Percentiles rank a stretch among this genome's conserved stretches.
Conservation (phyloP, 2,797 vertebrate genomes). For the Picus viridis region DNA sequence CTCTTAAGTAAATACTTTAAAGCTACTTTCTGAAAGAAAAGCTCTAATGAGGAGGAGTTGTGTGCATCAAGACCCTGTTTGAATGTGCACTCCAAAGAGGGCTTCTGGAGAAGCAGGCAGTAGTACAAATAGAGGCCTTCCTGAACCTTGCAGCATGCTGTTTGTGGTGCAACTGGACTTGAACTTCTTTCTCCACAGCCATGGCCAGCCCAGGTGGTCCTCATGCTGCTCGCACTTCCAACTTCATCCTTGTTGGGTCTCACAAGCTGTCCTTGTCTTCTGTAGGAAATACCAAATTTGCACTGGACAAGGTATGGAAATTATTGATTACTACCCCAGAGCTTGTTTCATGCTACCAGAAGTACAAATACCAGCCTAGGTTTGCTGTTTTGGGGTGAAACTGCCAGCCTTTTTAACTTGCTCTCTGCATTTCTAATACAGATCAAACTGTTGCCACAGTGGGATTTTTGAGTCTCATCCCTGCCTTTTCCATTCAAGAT, state of each 20-base stretch:
- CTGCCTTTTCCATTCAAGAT: background rate
- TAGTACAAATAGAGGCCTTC: background rate
- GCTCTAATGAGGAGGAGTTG: background rate
- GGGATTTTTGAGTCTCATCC: background rate
- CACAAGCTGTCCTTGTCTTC: slow-evolving; percentile 88
- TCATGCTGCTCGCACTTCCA: slow-evolving; percentile 90
- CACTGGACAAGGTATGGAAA: slow-evolving; percentile 89
- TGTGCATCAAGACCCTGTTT: background rate
- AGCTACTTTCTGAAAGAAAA: background rate
- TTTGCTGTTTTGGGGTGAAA: background rate
- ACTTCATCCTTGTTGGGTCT: slow-evolving; percentile 89
- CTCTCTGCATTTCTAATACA: background rate
- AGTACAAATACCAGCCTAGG: background rate
- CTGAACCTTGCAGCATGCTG: background rate
- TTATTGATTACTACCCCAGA: background rate
- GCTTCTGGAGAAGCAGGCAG: background rate
- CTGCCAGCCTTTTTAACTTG: background rate
- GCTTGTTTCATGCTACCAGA: background rate
- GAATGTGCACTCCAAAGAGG: background rate
- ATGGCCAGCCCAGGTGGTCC: slow-evolving; percentile 92
- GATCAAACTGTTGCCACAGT: background rate
- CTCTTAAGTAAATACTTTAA: background rate
- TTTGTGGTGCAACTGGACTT: background rate
- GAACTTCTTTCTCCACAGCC: slow-evolving; percentile 75
- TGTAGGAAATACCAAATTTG: slow-evolving; percentile 87